Conservation (phyloP, 2,797 vertebrate species). For the Tenualosa ilisha region DNA sequence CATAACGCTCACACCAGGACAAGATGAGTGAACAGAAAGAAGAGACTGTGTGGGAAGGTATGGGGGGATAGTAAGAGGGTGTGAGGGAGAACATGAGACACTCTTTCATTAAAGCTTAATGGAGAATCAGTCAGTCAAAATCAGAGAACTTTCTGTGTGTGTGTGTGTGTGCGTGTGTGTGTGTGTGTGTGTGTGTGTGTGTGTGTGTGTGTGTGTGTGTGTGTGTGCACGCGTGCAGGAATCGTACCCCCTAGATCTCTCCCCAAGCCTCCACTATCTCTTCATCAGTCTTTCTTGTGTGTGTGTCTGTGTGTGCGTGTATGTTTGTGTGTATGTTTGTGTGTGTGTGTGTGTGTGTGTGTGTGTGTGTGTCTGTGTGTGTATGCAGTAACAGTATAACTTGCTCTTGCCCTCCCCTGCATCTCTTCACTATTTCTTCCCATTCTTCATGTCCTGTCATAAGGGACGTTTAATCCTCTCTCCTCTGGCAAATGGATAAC, state of each 20-base stretch:
- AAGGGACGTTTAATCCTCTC: background rate
- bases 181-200: too few species aligned
- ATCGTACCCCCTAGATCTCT: too few species aligned
- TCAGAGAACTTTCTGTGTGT: background rate
- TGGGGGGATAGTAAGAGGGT: background rate
- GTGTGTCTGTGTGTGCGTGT: background rate
- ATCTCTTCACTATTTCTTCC: background rate
- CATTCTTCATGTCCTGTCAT: background rate
- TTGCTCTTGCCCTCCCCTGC: background rate
- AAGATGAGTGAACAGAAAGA: background rate
- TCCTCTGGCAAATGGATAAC: background rate
- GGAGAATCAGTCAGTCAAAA: background rate
- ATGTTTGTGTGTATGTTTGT: too few species aligned
- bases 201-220: too few species aligned
- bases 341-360: background rate
- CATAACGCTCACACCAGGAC: background rate
- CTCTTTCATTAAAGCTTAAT: too few species aligned
- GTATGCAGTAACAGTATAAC: background rate
- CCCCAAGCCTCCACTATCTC: too few species aligned
- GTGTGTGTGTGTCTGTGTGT: background rate
- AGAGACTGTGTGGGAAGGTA: too few species aligned
- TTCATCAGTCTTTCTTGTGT: background rate
- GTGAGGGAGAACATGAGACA: background rate
- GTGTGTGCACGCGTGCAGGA: too few species aligned
- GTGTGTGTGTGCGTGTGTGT: too few species aligned